Percentiles rank a stretch among this genome's conserved stretches.
These are phyloP conservation scores for Nicator chloris DNA, from an alignment of 2,113 vertebrate genomes.

Conservation along the genomic window DNA sequence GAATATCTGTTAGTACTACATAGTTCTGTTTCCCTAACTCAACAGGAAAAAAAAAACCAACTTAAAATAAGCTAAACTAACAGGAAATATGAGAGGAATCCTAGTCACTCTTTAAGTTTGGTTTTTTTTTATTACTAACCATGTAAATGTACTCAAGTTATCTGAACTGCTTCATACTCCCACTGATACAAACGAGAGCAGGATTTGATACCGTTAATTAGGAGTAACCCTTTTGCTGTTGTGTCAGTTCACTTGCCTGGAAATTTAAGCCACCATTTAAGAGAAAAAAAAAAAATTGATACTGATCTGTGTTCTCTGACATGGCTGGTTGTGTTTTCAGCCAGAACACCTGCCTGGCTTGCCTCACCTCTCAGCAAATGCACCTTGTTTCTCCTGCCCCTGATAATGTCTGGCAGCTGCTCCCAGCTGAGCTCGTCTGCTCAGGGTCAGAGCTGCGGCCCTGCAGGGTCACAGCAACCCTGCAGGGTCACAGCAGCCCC, in stretches of 20 bases:
- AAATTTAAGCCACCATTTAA: neutral
- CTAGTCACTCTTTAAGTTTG: neutral
- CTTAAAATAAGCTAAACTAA: neutral
- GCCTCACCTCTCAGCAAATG: neutral
- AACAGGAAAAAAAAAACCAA: neutral
- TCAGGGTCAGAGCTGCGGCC: neutral
- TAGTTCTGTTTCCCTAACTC: neutral
- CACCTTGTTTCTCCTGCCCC: neutral
- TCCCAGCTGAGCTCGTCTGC: neutral
- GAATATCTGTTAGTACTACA: neutral
- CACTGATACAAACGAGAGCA: neutral
- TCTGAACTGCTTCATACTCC: neutral
- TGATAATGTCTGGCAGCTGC: slow-evolving; percentile 25
- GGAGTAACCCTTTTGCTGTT: neutral
- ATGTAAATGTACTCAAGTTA: neutral
- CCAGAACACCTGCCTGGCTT: neutral
- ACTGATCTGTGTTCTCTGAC: neutral
- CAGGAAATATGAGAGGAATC: neutral
- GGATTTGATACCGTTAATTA: neutral
- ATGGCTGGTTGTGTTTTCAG: neutral
- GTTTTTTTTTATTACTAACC: neutral
- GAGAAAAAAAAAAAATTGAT: neutral
- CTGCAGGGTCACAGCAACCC: neutral
- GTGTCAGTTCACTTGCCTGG: neutral
- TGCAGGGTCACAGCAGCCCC: neutral